Evolutionary conservation across 2,888 invertebrate species (phyloP).

Genomic region (Nomada ferruginata): DNA sequence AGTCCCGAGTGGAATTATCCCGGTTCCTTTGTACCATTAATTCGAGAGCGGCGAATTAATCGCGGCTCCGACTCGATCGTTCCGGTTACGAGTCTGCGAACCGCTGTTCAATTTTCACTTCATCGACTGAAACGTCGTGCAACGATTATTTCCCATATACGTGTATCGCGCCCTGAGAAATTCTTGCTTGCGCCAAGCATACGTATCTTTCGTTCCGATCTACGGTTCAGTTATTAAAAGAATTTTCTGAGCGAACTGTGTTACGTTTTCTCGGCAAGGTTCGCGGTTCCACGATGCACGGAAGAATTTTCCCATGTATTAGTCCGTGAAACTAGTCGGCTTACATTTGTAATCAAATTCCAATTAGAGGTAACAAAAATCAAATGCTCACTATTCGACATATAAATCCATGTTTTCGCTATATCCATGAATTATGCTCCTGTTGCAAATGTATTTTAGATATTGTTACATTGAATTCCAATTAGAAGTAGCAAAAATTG

Average conservation of each 20-base stretch:
- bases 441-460: too few species aligned
- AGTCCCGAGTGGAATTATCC: constrained; percentile 10
- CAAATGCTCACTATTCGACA: too few species aligned
- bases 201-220: constrained; percentile 26
- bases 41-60: constrained; percentile 13
- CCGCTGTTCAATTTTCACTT: background rate
- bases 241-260: constrained; percentile 4
- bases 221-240: constrained; percentile 1
- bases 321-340: background rate
- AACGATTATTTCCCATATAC: constrained; percentile 29
- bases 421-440: too few species aligned
- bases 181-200: background rate
- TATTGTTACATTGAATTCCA: too few species aligned
- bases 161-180: constrained; percentile 7
- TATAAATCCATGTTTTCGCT: too few species aligned
- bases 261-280: background rate
- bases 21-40: constrained; percentile 16
- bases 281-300: background rate
- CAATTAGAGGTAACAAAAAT: background rate
- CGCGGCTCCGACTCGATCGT: background rate
- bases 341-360: background rate
- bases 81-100: constrained; percentile 3
- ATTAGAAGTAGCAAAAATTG: too few species aligned
- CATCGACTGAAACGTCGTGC: background rate
- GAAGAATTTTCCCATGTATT: background rate